Base-by-base conservation (phyloP, 1,140 invertebrate genomes). In the Monomorium pharaonis region DNA sequence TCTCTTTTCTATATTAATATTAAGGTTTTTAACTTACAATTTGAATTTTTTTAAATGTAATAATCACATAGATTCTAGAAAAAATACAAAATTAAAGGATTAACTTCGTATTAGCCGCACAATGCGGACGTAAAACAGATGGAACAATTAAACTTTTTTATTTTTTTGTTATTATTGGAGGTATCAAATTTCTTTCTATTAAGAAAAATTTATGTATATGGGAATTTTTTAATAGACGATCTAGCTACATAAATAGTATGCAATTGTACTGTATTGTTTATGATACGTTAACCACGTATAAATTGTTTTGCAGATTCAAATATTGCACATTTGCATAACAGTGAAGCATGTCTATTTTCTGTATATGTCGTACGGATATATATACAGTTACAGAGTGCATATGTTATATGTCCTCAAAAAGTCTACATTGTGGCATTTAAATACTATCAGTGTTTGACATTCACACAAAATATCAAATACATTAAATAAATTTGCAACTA, bases 401-500 rank as follows among this genome's bases (percentile, higher is more conserved):
- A 51, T 49, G 16, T 33, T 14, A 54, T 33, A 51, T 3, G 30
- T 7, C 18, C 0, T 72, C 24, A 51, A 44, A 72, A 54, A 54
- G 12, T 30, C 24, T n/a, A 60, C 44, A 51, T 37, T 37, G 54
- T 75, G 21, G n/a, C 54, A 75, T 44, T 44, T 49, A 58, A 75
- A 42, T 74, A 56, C n/a, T 56, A 75, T 42, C 21, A 58, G 18
- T 77, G 16, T 47, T 69, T 49, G 44, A 69, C 24, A 69, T 47
- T 3, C 0, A 70, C 10, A 33, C 3, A 77, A 76, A 58, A 75
- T 75, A 30, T 56, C 24, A 62, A 47, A 62, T 3, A 60, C 24
- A 4, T 60, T 24, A 14, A 42, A 37, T 3, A 33, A 58, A 42
- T 24, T 42, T 56, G n/a, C 33, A n/a, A 75, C 12, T 16, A 6